Evolutionary conservation across 2,113 vertebrate genomes (phyloP), one percentile per base, ranked within the genome.

Genomic region (Paramisgurnus dabryanus): DNA sequence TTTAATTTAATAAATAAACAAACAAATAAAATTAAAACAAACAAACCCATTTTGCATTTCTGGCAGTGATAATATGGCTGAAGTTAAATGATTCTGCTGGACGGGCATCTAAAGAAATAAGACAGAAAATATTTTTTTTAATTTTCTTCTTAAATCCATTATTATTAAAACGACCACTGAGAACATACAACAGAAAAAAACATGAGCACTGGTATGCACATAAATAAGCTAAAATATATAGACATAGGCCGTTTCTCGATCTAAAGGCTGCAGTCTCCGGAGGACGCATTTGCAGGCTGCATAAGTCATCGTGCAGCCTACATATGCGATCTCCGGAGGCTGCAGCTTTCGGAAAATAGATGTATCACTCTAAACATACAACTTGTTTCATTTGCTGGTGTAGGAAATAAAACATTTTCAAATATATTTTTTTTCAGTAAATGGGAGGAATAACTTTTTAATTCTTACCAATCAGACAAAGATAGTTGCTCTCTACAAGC

Each of bases 21-120:
- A 13, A 45, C 13, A 40, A 22, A 40, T 65, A 12, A 57, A 43
- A 55, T 3, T 22, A 18, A 70, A 53, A 79, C 86, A 70, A 53
- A 79, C 86, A 74, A 90, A 95, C 96, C 93, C 80, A 89, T 84
- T 91, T 91, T 18, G 90, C 90, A 75, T 85, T 89, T 72, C 63
- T 89, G n/a, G 96, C 96, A 55, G 94, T 96, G 17, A 95, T 61
- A 58, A 98, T 90, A 8, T 98, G 96, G 86, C 92, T 92, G 1
- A 86, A 91, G 0, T 92, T 71, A 57, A 95, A 97, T 22, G 96
- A 92, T 13, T 39, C 0, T 78, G 84, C 89, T 75, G 92, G 89
- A 45, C 95, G 94, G 39, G 94, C 94, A 87, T 98, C 96, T 98
- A 86, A 7, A 90, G 89, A 83, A 86, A 80, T 47, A 7, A 68